These are phyloP conservation scores for Reticulitermes speratus DNA, from an alignment of 1,140 invertebrate genomes.

Conservation along the genomic window DNA sequence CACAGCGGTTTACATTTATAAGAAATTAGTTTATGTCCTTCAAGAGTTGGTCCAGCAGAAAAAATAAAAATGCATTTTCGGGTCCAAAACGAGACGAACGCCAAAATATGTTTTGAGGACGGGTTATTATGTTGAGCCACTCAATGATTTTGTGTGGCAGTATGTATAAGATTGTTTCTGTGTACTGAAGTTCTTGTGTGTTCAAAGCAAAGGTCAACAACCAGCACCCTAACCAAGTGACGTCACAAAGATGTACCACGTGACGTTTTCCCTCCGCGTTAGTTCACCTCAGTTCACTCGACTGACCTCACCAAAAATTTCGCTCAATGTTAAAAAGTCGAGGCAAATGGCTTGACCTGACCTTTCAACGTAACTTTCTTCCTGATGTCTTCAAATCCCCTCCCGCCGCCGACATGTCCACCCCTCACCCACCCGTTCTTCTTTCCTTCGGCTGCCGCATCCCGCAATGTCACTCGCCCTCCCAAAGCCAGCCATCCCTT, in stretches of 20 bases:
- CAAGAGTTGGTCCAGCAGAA: too few relatives aligned
- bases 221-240: background rate
- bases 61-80: too few relatives aligned
- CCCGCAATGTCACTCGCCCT: background rate
- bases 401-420: background rate
- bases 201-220: background rate
- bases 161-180: too few relatives aligned
- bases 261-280: background rate
- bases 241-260: background rate
- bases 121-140: too few relatives aligned
- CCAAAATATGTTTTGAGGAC: too few relatives aligned
- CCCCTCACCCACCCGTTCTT: background rate
- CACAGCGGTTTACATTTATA: too few relatives aligned
- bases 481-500: background rate
- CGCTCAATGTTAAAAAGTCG: conserved; percentile 1
- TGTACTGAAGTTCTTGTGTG: background rate
- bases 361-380: conserved; percentile 15
- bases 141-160: too few relatives aligned
- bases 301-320: conserved; percentile 13
- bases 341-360: conserved; percentile 14
- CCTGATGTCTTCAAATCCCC: conserved; percentile 8
- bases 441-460: background rate
- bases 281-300: conserved; percentile 14
- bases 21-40: too few relatives aligned
- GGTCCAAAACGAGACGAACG: too few relatives aligned